A percentile compares a stretch with the other conserved stretches of the same genome.
These are phyloP conservation scores for Pan paniscus DNA, from an alignment of 2,113 vertebrate genomes.

Conservation along the genomic window DNA sequence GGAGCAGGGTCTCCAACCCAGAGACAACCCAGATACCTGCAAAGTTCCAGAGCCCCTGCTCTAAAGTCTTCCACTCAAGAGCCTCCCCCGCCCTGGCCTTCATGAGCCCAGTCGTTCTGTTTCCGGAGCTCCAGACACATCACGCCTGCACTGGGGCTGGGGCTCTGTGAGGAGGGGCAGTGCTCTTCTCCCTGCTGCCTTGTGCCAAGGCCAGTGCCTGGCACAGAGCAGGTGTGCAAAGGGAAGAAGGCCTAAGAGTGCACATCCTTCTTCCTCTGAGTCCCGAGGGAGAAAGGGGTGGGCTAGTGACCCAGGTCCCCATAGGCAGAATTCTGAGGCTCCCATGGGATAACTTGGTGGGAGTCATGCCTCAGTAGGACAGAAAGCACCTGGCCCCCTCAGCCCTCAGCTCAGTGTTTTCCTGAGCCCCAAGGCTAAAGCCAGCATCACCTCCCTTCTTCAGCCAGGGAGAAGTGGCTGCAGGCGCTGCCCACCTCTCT, in stretches of 20 bases:
- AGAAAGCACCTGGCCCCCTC: neutral
- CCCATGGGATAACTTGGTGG: neutral
- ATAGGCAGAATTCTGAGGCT: neutral
- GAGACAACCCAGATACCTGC: neutral
- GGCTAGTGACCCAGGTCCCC: too few species aligned
- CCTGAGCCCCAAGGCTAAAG: neutral
- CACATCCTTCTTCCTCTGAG: neutral
- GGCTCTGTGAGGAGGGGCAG: neutral
- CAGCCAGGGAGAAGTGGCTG: accelerated
- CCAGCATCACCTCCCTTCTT: too few species aligned
- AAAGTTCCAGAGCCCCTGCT: neutral
- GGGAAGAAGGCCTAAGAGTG: neutral
- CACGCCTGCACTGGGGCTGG: neutral
- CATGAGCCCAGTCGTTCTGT: accelerated
- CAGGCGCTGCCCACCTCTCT: conserved; percentile 88
- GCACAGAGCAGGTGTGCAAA: neutral
- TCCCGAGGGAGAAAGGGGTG: neutral
- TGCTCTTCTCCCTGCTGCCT: neutral
- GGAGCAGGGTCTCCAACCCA: neutral
- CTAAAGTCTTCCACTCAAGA: neutral
- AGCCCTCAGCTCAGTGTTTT: neutral
- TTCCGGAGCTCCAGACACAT: neutral
- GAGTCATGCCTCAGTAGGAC: neutral
- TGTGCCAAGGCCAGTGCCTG: neutral
- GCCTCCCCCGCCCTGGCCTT: neutral